These are phyloP conservation scores for Chaetodon auriga DNA, from an alignment of 2,113 vertebrate species.

Conservation along the genomic window DNA sequence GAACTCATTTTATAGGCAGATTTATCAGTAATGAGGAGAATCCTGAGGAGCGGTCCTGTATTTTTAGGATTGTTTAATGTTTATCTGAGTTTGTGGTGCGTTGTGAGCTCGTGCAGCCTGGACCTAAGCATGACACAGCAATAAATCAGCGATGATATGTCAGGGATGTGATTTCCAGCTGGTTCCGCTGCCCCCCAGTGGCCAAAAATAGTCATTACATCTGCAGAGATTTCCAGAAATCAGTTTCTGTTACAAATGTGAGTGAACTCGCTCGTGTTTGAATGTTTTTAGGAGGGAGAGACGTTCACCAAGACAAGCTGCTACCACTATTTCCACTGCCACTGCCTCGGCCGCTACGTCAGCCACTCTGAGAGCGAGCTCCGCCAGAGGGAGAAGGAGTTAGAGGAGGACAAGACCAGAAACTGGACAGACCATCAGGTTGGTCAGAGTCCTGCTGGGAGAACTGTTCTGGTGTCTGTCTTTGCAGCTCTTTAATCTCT, in stretches of 20 bases:
- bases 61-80: too few relatives aligned
- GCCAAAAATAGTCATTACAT: too few relatives aligned
- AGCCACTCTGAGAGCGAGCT: slow-evolving; percentile 92
- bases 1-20: too few relatives aligned
- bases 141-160: too few relatives aligned
- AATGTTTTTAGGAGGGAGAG: slow-evolving; percentile 89
- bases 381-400: slow-evolving; percentile 84
- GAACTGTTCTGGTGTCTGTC: not conserved
- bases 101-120: too few relatives aligned
- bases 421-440: slow-evolving; percentile 66
- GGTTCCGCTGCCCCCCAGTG: too few relatives aligned
- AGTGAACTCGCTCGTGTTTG: not conserved
- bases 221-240: too few relatives aligned
- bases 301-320: slow-evolving; percentile 94
- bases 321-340: slow-evolving; percentile 98
- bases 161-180: too few relatives aligned
- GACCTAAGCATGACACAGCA: too few relatives aligned
- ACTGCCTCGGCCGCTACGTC: slow-evolving; percentile 94
- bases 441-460: not conserved
- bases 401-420: slow-evolving; percentile 85
- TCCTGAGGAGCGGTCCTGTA: too few relatives aligned
- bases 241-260: not conserved
- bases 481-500: not conserved
- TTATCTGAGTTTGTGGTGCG: too few relatives aligned
- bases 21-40: too few relatives aligned